Percentiles rank a stretch among this genome's conserved stretches.
Evolutionary conservation across 2,888 invertebrate genomes (phyloP).

Genomic region (Cremastinae sp.): DNA sequence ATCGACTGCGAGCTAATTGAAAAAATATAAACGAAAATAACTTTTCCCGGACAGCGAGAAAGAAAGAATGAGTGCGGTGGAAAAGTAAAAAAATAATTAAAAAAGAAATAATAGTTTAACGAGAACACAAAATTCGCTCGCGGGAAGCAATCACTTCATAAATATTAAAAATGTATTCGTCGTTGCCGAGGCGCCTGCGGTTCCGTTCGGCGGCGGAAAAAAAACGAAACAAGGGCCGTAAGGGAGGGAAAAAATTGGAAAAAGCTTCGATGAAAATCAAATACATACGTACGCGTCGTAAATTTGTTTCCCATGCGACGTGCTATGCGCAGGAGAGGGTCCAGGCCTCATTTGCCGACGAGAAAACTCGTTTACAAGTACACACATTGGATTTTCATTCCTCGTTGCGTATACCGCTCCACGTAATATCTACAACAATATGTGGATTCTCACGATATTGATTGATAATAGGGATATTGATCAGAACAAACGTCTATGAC

Average conservation of each 20-base stretch:
- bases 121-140: slow-evolving; percentile 57
- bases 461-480: slow-evolving; percentile 52
- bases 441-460: slow-evolving; percentile 41
- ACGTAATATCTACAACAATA: too few relatives aligned
- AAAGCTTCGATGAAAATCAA: slow-evolving; percentile 55
- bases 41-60: too few relatives aligned
- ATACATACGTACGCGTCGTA: slow-evolving; percentile 16
- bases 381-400: slow-evolving; percentile 6
- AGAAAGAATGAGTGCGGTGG: slow-evolving; percentile 45
- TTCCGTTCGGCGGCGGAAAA: slow-evolving; percentile 12
- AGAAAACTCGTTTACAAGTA: slow-evolving; percentile 25
- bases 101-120: slow-evolving; percentile 44
- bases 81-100: slow-evolving; percentile 38
- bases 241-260: slow-evolving; percentile 46
- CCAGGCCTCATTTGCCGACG: slow-evolving; percentile 33
- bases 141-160: slow-evolving; percentile 59
- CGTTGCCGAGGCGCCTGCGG: slow-evolving; percentile 31
- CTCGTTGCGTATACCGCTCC: too few relatives aligned
- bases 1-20: too few relatives aligned
- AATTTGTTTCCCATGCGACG: background rate
- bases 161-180: slow-evolving; percentile 61
- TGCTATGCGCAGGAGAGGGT: background rate
- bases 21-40: too few relatives aligned
- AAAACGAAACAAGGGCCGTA: slow-evolving; percentile 3
- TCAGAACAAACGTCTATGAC: slow-evolving; percentile 43